Base-by-base conservation (phyloP, 2,113 vertebrate genomes). In the Chinchilla lanigera region DNA sequence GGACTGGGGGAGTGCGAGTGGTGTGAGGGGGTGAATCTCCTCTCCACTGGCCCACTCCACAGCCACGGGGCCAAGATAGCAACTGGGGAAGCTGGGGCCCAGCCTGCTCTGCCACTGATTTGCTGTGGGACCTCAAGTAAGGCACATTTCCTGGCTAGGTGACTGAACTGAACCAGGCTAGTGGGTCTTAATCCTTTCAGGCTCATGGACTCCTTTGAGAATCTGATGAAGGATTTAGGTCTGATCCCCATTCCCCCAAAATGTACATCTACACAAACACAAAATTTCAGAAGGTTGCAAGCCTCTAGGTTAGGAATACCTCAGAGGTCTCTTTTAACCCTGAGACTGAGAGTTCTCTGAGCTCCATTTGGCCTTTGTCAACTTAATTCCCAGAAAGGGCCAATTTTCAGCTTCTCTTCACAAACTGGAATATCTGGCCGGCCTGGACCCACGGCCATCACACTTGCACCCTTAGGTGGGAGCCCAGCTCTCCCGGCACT, bases 351-450 rank as follows among this genome's bases (percentile, higher is more conserved):
- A 1, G 38, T 44, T 84, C 22, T 90, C 54, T 60, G 93, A 89
- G 33, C 12, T 67, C 77, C 87, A 54, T 86, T 91, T 17, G 19
- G 19, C 61, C 26, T 3, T 38, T 85, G n/a, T 50, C 82, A 60
- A 69, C 47, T 77, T 56, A 69, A 82, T 94, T 89, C 44, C 65
- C 9, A 83, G 67, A 22, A 90, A 77, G 50, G 3, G 1, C 44
- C 65, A 86, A 56, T 61, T 81, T 73, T 63, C 28, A 58, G 63
- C 35, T 92, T 92, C n/a, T 89, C 54, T 86, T 50, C 38, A 90
- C 35, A 96, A 73, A 67, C 35, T 38, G 26, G 73, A 58, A 81
- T 11, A 60, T 92, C 38, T 65, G 54, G 38, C 17, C 82, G 69
- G 61, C 20, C 90, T n/a, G 35, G 24, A 17, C 52, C 60, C 52